Base-by-base conservation (phyloP, 35 echinoderm and acorn worm species). In the Heliocidaris erythrogramma region DNA sequence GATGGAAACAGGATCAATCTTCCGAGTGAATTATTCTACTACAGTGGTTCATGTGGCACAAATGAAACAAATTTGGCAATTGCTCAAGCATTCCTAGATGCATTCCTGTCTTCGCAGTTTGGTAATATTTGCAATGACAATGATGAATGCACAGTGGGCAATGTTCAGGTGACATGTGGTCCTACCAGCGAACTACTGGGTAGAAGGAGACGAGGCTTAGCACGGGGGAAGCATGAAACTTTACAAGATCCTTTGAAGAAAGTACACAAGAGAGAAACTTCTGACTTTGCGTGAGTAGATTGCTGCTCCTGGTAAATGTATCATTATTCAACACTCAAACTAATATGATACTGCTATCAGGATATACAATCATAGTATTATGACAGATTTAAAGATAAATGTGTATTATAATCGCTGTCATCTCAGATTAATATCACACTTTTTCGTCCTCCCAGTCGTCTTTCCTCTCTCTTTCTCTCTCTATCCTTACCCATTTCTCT, bases 151-250 rank as follows among this genome's bases (percentile, higher is more conserved):
- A 52, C 42, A 48, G 32, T 92, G 30, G 42, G 49, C 1, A 52
- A 92, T 92, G 90, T 92, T 17, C 42, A 92, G 21, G 90, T 92
- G 6, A 92, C 90, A 11, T 92, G 90, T 49, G 90, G 90, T 8
- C 90, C 90, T 13, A 17, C 90, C 42, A 6, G 6, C 90, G 21
- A 88, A 11, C 7, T n/a, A n/a, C n/a, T n/a, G n/a, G n/a, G 86
- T 31, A 18, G 86, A 47, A 88, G 10, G 9, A 32, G 86, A 47
- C 86, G 86, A 31, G 4, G 86, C 30, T 2, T 31, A 2, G 11
- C 17, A 18, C 11, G 2, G 17, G 17, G 11, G 59, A 13, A 61
- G 59, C 17, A 61, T 61, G 53, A 14, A 59, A 9, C 9, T 59
- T 12, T 12, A 14, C 9, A 59, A 59, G 53, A 14, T 14, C 53